These are phyloP conservation scores for Synanthedon formicaeformis DNA, from an alignment of 2,888 invertebrate genomes.

Conservation along the genomic window DNA sequence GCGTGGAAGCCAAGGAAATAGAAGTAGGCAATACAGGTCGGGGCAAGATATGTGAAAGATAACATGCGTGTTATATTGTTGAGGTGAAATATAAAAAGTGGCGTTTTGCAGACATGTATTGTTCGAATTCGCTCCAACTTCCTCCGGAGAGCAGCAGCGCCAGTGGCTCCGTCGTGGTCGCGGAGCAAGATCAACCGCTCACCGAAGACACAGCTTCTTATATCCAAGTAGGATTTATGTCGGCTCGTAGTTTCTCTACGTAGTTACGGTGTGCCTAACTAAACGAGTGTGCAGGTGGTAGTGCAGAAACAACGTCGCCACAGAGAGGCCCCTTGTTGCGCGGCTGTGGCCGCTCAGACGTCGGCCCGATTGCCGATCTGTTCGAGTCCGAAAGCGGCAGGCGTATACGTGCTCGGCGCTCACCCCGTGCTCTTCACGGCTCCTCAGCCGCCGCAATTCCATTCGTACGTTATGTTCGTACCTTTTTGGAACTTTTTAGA, in stretches of 20 bases:
- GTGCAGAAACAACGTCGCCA: constrained; percentile 18
- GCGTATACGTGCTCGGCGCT: constrained; percentile 1
- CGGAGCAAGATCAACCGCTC: constrained; percentile 3
- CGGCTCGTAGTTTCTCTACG: constrained; percentile 9
- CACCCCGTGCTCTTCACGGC: neutral
- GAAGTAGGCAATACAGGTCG: constrained; percentile 16
- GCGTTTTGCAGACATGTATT: constrained; percentile 1
- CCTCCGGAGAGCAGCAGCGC: constrained; percentile 9
- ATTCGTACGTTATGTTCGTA: neutral
- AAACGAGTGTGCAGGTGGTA: constrained; percentile 7
- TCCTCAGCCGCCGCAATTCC: neutral
- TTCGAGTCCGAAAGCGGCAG: constrained; percentile 2
- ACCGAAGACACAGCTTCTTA: constrained; percentile 23
- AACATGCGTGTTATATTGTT: neutral
- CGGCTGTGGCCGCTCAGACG: constrained; percentile 11
- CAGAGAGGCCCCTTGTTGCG: constrained; percentile 6
- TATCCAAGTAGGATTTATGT: constrained; percentile 18
- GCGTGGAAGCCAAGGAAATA: constrained; percentile 28
- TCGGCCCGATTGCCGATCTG: constrained; percentile 1
- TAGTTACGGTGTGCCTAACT: neutral
- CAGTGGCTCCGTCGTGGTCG: constrained; percentile 6
- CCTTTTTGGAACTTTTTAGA: too few species aligned
- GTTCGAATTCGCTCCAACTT: constrained; percentile 1
- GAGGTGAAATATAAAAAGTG: neutral
- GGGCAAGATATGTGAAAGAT: constrained; percentile 1